phyloP scores from a whole-genome alignment of 1,140 invertebrate species.

The Mizuhopecten yessoensis region DNA sequence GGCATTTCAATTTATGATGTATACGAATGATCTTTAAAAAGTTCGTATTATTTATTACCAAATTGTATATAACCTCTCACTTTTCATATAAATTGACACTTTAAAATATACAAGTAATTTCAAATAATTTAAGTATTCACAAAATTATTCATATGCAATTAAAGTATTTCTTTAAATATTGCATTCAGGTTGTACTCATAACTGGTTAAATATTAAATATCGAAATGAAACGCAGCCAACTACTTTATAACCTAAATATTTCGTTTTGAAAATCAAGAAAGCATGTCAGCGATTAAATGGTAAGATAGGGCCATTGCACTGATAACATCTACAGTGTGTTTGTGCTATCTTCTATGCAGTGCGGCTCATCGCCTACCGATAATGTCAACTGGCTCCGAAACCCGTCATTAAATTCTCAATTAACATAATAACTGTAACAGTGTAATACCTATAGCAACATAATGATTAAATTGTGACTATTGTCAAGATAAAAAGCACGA shows the following conservation, averaged over 20 bases:
- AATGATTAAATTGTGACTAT: constrained; percentile 27
- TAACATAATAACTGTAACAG: constrained; percentile 34
- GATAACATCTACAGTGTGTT: not conserved
- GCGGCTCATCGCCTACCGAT: not conserved
- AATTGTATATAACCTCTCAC: not conserved
- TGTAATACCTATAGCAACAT: constrained; percentile 7
- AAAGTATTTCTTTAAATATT: not conserved
- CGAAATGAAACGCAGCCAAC: constrained; percentile 7
- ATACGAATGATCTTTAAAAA: not conserved
- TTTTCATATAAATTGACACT: constrained; percentile 20
- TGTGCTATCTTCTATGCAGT: not conserved
- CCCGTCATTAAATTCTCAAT: constrained; percentile 12
- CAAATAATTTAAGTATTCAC: not conserved
- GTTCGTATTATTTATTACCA: not conserved
- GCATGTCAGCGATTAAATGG: constrained; percentile 17
- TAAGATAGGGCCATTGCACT: not conserved
- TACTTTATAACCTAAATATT: constrained; percentile 30
- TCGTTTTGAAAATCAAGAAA: constrained; percentile 1
- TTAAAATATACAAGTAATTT: constrained; percentile 31
- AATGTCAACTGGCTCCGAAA: constrained; percentile 24
- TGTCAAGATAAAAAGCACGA: not conserved
- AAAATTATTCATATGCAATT: not conserved
- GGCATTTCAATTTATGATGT: not conserved
- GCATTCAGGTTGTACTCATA: not conserved
- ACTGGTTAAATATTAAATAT: constrained; percentile 30